Percentiles rank a stretch among this genome's conserved stretches.
These are phyloP conservation scores for Trichoplusia ni DNA, from an alignment of 1,140 invertebrate species.

Conservation along the genomic window DNA sequence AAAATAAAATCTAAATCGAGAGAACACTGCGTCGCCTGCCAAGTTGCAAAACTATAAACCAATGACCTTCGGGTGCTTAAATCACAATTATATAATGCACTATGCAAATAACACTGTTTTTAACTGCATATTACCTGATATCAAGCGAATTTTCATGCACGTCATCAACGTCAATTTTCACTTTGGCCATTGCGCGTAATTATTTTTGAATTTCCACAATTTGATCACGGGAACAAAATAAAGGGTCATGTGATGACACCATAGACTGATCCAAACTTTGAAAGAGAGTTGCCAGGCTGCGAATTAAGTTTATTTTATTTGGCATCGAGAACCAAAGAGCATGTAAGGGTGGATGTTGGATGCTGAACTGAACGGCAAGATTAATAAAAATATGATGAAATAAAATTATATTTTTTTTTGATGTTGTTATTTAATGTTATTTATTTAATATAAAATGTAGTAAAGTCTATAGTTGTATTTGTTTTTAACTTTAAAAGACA, in stretches of 20 bases:
- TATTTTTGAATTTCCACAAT: conserved; percentile 80
- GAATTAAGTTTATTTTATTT: too few relatives aligned
- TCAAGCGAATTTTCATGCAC: conserved; percentile 76
- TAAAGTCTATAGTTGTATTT: too few relatives aligned
- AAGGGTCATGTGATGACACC: conserved; percentile 78
- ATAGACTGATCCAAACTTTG: conserved; percentile 61
- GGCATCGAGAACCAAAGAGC: too few relatives aligned
- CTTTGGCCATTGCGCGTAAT: conserved; percentile 78
- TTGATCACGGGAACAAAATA: conserved; percentile 82
- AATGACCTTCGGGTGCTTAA: conserved; percentile 60
- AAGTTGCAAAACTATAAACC: conserved; percentile 65
- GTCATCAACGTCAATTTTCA: conserved; percentile 71
- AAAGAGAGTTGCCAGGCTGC: conserved; percentile 32
- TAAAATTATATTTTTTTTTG: too few relatives aligned
- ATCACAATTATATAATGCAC: conserved; percentile 71
- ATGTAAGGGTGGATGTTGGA: too few relatives aligned
- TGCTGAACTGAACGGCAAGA: too few relatives aligned
- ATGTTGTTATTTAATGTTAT: too few relatives aligned
- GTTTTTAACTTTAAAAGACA: too few relatives aligned
- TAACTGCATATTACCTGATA: conserved; percentile 69
- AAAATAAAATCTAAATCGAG: conserved; percentile 41
- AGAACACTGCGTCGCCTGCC: conserved; percentile 47
- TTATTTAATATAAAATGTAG: too few relatives aligned
- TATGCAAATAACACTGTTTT: conserved; percentile 35
- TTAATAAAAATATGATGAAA: too few relatives aligned